A percentile compares a stretch with the other conserved stretches of the same genome.
Evolutionary conservation across 2,113 vertebrate genomes (phyloP).

Genomic region (Thymallus thymallus): DNA sequence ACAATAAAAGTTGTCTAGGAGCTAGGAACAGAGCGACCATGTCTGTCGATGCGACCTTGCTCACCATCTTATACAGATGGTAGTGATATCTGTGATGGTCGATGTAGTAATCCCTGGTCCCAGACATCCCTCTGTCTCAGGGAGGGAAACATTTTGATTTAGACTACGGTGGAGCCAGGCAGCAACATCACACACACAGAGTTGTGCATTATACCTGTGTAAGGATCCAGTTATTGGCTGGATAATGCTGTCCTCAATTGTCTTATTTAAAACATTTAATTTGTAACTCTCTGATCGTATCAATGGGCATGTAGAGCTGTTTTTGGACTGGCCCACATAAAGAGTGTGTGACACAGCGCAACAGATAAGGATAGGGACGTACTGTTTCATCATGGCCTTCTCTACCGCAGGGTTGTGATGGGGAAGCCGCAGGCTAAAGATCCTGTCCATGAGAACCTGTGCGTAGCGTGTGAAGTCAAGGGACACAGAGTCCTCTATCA

Average conservation of each 20-base stretch:
- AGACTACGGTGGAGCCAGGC: too few species aligned
- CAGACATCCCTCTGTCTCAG: too few species aligned
- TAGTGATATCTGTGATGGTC: background rate
- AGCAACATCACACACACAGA: too few species aligned
- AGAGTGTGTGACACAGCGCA: background rate
- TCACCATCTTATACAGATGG: background rate
- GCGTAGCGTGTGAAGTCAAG: slow-evolving; percentile 83
- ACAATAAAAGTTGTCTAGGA: too few species aligned
- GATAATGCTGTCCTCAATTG: background rate
- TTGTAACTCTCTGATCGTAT: background rate
- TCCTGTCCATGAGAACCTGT: slow-evolving; percentile 81
- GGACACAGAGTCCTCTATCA: slow-evolving; percentile 69
- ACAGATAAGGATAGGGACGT: slow-evolving; percentile 33
- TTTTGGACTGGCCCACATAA: background rate
- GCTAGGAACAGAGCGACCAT: too few species aligned
- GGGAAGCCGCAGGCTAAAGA: slow-evolving; percentile 81
- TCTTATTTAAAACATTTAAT: background rate
- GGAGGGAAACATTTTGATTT: too few species aligned
- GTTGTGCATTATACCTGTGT: too few species aligned
- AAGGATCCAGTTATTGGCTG: background rate
- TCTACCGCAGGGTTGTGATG: slow-evolving; percentile 64
- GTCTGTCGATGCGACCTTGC: too few species aligned
- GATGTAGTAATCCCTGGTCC: too few species aligned
- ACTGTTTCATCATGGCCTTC: slow-evolving; percentile 78
- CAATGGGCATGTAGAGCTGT: background rate